Evolutionary conservation across 2,113 vertebrate species (phyloP).

Genomic region (Ageneiosus marmoratus): DNA sequence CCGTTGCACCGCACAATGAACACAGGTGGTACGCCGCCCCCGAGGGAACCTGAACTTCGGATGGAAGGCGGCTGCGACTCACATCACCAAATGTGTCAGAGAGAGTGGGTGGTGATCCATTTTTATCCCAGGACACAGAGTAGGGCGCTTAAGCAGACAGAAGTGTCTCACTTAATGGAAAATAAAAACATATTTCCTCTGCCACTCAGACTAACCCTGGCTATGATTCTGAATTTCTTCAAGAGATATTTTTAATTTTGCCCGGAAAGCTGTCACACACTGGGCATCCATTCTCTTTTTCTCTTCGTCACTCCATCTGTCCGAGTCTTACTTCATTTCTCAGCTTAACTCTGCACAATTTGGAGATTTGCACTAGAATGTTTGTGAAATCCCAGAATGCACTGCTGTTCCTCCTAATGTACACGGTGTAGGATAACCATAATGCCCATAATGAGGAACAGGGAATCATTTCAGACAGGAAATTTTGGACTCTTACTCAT

Average conservation of each 20-base stretch:
- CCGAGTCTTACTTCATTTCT: constrained; percentile 1
- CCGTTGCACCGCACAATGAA: constrained; percentile 49
- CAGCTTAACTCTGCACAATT: not conserved
- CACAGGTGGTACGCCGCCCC: constrained; percentile 57
- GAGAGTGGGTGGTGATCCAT: constrained; percentile 4
- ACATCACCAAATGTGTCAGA: not conserved
- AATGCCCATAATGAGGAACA: not conserved
- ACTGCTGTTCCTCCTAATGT: not conserved
- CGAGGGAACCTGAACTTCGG: constrained; percentile 46
- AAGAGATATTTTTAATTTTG: not conserved
- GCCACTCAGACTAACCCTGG: not conserved
- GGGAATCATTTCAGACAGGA: not conserved
- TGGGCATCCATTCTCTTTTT: not conserved
- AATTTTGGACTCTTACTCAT: not conserved
- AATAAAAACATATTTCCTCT: not conserved
- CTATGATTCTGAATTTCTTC: not conserved
- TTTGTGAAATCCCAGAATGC: not conserved
- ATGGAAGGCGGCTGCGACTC: constrained; percentile 41
- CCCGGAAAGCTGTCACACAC: not conserved
- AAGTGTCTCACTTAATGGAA: constrained; percentile 1
- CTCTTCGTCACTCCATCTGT: not conserved
- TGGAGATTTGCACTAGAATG: not conserved
- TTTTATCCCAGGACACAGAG: constrained; percentile 7
- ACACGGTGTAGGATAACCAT: not conserved
- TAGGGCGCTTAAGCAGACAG: not conserved